Evolutionary conservation across 1,140 invertebrate species (phyloP), one percentile per base, ranked within the genome.

Genomic region (Drosophila ogumai): DNA sequence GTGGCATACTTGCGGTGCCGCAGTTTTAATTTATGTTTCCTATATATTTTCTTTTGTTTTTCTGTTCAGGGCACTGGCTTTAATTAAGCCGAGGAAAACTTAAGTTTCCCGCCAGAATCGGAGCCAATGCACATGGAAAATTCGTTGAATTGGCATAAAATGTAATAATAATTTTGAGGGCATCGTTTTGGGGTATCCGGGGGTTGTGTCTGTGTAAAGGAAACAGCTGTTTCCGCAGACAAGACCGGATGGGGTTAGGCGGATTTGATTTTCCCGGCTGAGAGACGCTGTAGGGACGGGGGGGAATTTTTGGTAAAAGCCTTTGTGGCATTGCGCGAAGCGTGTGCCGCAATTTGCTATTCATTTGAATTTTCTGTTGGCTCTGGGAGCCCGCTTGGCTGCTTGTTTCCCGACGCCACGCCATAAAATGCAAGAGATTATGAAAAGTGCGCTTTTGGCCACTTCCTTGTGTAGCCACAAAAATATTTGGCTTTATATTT

Each of bases 351-450:
- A 84, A 88, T 81, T 88, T 87, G 86, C 67, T 80, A 87, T 87
- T 87, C 84, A 87, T 87, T 87, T 88, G 84, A 87, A 88, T 88
- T 88, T 88, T 81, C 52, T 58, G 68, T 75, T 71, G 47, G 68
- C 68, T 71, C 67, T 5, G 15, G 5, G 22, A 28, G 13, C 13
- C 10, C 4, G 66, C 44, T 66, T 72, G 66, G 41, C 65, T 55
- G 58, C 64, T 54, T 86, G 79, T 69, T 78, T 85, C 67, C 78
- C 77, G 50, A 25, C 43, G 47, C 60, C 58, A 49, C 68, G 65
- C 84, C 84, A 84, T 84, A 88, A 88, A 87, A 80, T 87, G 85
- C 72, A 88, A 74, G 82, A 87, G 72, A 80, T 90, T 84, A 80
- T 87, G 73, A 80, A 82, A 80, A 82, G 71, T 80, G 72, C 71